Percentiles rank a stretch among this genome's conserved stretches.
Conservation (phyloP, 2,113 vertebrate genomes). For the Conger conger region DNA sequence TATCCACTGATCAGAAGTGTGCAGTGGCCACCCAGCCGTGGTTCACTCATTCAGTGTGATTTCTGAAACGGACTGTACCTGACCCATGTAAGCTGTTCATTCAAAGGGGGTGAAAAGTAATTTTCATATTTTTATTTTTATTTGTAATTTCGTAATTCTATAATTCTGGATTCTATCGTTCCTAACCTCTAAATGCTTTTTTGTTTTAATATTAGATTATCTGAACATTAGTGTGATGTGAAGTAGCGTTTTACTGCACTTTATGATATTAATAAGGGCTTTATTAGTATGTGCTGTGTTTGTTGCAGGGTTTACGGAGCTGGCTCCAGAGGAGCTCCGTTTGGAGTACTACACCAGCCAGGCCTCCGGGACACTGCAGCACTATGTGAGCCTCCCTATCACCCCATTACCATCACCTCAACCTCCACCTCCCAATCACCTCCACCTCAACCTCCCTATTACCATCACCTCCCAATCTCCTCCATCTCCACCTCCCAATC, state of each 20-base stretch:
- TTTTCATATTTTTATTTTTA: too few species aligned
- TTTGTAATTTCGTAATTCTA: too few species aligned
- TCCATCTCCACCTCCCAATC: background rate
- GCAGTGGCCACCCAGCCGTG: too few species aligned
- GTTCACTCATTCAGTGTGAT: background rate
- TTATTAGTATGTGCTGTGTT: background rate
- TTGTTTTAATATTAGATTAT: background rate
- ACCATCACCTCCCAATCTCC: background rate
- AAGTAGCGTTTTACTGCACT: too few species aligned
- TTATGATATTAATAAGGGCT: background rate
- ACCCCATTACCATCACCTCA: background rate
- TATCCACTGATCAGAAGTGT: too few species aligned
- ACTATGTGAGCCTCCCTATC: conserved; percentile 73
- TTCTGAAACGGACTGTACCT: too few species aligned
- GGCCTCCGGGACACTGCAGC: conserved; percentile 73
- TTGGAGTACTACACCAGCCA: conserved; percentile 81
- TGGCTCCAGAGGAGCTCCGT: conserved; percentile 87
- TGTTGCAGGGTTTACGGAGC: conserved; percentile 81
- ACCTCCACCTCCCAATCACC: too few species aligned
- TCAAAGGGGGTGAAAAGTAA: too few species aligned
- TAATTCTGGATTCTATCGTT: too few species aligned
- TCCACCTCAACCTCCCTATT: background rate
- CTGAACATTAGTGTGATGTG: background rate
- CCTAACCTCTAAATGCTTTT: too few species aligned
- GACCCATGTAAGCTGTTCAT: too few species aligned